Base-by-base conservation (phyloP, 2,797 vertebrate species). In the Eutrigla gurnardus region DNA sequence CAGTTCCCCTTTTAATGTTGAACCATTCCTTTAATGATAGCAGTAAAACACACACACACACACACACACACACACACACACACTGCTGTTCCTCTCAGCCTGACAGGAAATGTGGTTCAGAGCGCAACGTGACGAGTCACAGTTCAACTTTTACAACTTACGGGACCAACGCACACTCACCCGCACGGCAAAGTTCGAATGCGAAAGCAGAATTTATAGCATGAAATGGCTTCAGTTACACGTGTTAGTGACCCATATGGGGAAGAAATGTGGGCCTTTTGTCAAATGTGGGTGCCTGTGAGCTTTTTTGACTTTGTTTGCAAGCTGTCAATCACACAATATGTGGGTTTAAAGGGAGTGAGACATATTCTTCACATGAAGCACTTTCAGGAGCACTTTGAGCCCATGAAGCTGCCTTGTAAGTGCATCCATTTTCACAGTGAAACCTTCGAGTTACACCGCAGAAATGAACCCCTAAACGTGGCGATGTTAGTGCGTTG, bases 21-120 rank as follows among this genome's bases (percentile, higher is more conserved):
- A 90, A 90, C 86, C 86, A 75, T 74, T 84, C 88, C 85, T 92
- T 91, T 92, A 92, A 91, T 90, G 86, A 89, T 70, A 82, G 88
- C 88, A 87, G 86, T 91, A 90, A 93, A 92, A 90, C 74, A 61
- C 55, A 77, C 59, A 62, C 57, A 79, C 80, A 72, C 65, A 68
- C 36, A 52, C 39, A 75, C 46, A 55, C 63, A 18, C 70, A 47
- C 77, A 70, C 70, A 67, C 45, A 74, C 55, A 73, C 47, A 73
- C 64, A 72, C 50, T 36, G 78, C 76, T 59, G 67, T 73, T 83
- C 75, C 85, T 79, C 83, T 80, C 77, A 53, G 78, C 52, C 83
- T 81, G 70, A 86, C 87, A 90, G 89, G 84, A 91, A 91, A 84
- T 88, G 79, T 66, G 82, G 79, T 80, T 86, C 73, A 88, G 81